Percentiles rank a stretch among this genome's conserved stretches.
phyloP scores from a whole-genome alignment of 2,113 vertebrate species.

The Odontophorus gujanensis region DNA sequence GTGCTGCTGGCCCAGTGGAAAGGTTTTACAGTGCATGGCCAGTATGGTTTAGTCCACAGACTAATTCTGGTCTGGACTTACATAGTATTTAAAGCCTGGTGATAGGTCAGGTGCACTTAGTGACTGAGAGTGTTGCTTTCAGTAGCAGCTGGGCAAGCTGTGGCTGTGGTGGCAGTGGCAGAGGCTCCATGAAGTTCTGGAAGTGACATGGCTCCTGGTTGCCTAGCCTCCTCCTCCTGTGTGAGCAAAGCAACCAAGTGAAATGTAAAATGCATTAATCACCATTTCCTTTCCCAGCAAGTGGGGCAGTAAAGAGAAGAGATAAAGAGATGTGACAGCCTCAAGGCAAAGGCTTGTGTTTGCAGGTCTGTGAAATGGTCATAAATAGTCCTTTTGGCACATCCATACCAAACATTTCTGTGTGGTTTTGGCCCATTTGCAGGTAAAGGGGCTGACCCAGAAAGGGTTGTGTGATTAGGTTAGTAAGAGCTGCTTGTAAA shows the following conservation, averaged over 20 bases:
- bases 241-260: neutral
- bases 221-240: neutral
- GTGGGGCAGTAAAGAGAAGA: neutral
- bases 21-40: neutral
- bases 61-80: neutral
- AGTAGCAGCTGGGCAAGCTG: neutral
- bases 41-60: neutral
- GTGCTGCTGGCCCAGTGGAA: neutral
- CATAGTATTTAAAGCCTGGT: neutral
- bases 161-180: accelerated
- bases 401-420: neutral
- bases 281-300: neutral
- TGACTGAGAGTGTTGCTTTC: neutral
- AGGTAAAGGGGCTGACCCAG: neutral
- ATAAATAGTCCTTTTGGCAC: neutral
- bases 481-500: neutral
- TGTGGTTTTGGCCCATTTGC: neutral
- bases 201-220: neutral
- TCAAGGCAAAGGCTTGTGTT: neutral
- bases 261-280: neutral
- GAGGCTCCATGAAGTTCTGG: neutral
- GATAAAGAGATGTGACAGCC: accelerated
- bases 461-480: neutral
- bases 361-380: neutral
- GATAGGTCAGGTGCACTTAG: neutral